These are phyloP conservation scores for Scrobipalpa atriplicella DNA, from an alignment of 2,888 invertebrate genomes.

Conservation along the genomic window DNA sequence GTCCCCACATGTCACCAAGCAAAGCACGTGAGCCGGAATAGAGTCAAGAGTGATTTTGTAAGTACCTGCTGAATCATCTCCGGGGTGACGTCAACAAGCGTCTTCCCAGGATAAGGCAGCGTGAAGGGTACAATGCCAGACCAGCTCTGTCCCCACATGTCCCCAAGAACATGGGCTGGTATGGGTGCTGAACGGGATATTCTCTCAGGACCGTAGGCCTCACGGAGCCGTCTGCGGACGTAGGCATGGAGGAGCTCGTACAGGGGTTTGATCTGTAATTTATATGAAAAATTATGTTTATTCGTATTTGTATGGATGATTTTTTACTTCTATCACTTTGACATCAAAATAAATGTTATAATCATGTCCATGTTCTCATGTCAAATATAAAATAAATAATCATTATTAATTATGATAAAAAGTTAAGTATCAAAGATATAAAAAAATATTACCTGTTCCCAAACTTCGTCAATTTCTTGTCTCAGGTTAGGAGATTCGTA, in stretches of 20 bases:
- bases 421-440: neutral
- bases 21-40: too few relatives aligned
- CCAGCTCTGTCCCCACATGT: constrained; percentile 96
- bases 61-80: constrained; percentile 90
- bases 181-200: constrained; percentile 91
- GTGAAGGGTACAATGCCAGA: constrained; percentile 90
- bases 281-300: too few relatives aligned
- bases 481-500: constrained; percentile 91
- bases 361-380: too few relatives aligned
- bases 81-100: constrained; percentile 91
- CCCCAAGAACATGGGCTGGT: constrained; percentile 93
- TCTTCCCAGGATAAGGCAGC: constrained; percentile 93
- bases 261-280: constrained; percentile 86
- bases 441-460: constrained; percentile 83
- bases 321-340: too few relatives aligned
- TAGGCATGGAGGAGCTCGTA: constrained; percentile 95
- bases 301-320: too few relatives aligned
- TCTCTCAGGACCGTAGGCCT: constrained; percentile 92
- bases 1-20: constrained; percentile 96
- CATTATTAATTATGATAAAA: too few relatives aligned
- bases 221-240: constrained; percentile 91
- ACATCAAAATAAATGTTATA: too few relatives aligned
- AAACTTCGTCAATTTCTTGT: constrained; percentile 90
- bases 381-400: too few relatives aligned
- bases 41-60: constrained; percentile 87